Evolutionary conservation across 1,140 invertebrate genomes (phyloP), one percentile per base, ranked within the genome.

Genomic region (Saxidomus purpurata): DNA sequence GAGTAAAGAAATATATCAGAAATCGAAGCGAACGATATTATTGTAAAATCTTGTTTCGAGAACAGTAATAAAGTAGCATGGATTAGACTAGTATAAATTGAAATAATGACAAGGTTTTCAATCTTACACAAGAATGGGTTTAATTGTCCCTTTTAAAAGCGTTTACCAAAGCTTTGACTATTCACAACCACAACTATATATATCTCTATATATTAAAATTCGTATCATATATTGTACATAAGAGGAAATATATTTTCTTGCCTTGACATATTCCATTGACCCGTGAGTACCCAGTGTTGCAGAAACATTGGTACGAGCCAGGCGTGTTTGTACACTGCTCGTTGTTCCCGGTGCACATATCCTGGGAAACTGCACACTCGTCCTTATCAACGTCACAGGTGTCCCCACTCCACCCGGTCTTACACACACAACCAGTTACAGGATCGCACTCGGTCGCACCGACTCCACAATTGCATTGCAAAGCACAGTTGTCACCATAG

Each of bases 221-320:
- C n/a, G n/a, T n/a, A n/a, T n/a, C n/a, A n/a, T n/a, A n/a, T n/a
- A n/a, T n/a, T n/a, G n/a, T n/a, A n/a, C n/a, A n/a, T n/a, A n/a
- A n/a, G n/a, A n/a, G n/a, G n/a, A n/a, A n/a, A n/a, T n/a, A n/a
- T 25, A 8, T 25, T 6, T 63, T 63, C 25, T 84, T 49, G 25
- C 34, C 63, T 47, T 31, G 38, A 49, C 81, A 67, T 67, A 47
- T 71, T 19, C 22, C n/a, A 28, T 36, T 38, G 8, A 28, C 59
- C 31, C 43, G 8, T 17, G 34, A 76, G 67, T 89, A 92, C 1
- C 92, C 92, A 22, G 86, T 43, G 43, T 67, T 31, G 61, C 92
- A 93, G 13, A 40, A 8, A 89, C 92, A 93, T 13, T n/a, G 11
- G 55, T 88, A 92, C 25, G 71, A 47, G 13, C 92, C 92, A 9